phyloP scores from a whole-genome alignment of 2,113 vertebrate species.

The Glaucidium brasilianum region DNA sequence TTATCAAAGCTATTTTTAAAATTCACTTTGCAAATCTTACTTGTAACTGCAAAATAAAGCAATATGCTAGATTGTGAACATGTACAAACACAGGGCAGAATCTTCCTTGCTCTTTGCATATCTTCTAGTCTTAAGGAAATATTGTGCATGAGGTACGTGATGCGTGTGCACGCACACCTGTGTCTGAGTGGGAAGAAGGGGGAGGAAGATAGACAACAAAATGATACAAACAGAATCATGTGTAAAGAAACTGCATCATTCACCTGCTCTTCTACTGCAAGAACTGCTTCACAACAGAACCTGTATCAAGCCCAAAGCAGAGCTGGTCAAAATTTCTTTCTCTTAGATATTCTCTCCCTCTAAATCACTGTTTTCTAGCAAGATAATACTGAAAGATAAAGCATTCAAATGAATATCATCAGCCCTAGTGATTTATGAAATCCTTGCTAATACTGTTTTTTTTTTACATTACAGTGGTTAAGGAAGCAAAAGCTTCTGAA shows the following conservation, averaged over 20 bases:
- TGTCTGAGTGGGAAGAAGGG: not conserved
- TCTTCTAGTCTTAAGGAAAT: not conserved
- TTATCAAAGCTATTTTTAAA: not conserved
- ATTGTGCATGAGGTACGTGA: fast-evolving
- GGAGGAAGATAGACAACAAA: not conserved
- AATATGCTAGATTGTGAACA: not conserved
- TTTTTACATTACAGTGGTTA: not conserved
- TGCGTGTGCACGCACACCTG: no score
- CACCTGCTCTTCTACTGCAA: not conserved
- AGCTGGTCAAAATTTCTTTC: not conserved
- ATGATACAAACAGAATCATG: fast-evolving
- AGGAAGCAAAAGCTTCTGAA: not conserved
- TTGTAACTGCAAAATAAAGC: not conserved
- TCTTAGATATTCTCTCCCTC: not conserved
- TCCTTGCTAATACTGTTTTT: not conserved
- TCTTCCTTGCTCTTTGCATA: not conserved
- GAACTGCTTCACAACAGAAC: not conserved
- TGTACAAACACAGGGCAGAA: not conserved
- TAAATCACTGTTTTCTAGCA: not conserved
- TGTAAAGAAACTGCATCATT: not conserved
- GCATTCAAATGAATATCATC: not conserved
- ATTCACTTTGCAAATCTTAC: not conserved
- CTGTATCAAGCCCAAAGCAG: not conserved
- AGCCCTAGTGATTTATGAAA: not conserved
- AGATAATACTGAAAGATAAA: not conserved